phyloP scores from a whole-genome alignment of 2,888 invertebrate species.

The Ferrisia virgata region DNA sequence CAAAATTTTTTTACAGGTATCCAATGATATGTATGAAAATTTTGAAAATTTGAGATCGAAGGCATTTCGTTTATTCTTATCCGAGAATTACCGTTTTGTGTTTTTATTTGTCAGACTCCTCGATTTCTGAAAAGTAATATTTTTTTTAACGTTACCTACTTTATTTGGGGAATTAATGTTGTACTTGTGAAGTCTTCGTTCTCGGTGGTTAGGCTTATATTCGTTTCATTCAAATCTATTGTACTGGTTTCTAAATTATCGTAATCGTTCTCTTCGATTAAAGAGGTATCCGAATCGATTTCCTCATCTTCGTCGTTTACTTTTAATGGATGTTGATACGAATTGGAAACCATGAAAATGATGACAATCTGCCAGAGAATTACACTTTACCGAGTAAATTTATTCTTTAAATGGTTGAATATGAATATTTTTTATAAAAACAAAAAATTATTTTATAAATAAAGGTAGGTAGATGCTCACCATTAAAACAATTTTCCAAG shows the following conservation, averaged over 20 bases:
- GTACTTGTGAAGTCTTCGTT: neutral
- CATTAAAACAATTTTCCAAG: neutral
- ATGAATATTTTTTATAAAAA: neutral
- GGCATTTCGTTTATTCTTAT: no score
- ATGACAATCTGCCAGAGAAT: neutral
- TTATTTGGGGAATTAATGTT: neutral
- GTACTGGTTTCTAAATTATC: neutral
- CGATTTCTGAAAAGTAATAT: neutral
- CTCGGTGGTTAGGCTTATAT: neutral
- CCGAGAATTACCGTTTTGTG: no score
- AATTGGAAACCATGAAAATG: neutral
- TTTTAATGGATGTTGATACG: neutral
- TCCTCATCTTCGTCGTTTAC: neutral
- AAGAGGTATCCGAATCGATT: neutral
- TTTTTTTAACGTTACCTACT: neutral
- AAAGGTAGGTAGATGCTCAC: neutral
- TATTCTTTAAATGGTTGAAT: no score
- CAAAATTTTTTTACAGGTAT: no score
- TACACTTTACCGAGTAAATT: no score
- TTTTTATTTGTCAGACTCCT: no score
- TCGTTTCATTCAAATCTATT: neutral
- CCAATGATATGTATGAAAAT: no score
- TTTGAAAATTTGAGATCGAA: no score
- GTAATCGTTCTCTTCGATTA: neutral
- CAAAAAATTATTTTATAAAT: neutral